Evolutionary conservation across 1,140 invertebrate genomes (phyloP), one percentile per base, ranked within the genome.

Genomic region (Leptopilina clavipes): DNA sequence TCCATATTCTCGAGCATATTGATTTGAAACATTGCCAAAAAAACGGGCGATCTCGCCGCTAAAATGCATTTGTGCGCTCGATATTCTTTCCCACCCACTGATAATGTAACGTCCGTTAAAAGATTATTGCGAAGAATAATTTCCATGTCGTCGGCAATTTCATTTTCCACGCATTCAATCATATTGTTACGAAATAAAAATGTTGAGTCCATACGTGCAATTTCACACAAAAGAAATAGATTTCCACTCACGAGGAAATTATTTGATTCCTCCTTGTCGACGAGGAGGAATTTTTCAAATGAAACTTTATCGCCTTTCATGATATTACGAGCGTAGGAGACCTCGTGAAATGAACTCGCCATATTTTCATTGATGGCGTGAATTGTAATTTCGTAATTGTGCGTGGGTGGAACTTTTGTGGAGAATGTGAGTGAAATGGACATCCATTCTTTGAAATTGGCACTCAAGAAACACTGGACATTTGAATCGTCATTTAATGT

Each of bases 31-130:
- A 65, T 65, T 12, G 25, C 59, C 14, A 31, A 37, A 8, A 65
- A 65, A n/a, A 65, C 59, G 7, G 59, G 59, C 5, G 59, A 65
- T 31, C 59, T 25, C 0, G 59, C 59, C 5, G 59, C 59, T 6
- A 65, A 22, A n/a, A 65, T 22, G n/a, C 59, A 65, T 65, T 65
- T 65, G 11, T 65, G 59, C 3, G 59, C 59, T 37, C n/a, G 59
- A 31, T 31, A 31, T 31, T 65, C 59, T 31, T 65, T 65, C 1
- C 14, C 59, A 0, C 11, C 14, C 1, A 22, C 59, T n/a, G 25
- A 6, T 6, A 65, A 7, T 65, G 22, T 65, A 7, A 65, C 59
- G 5, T 65, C 59, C 3, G 59, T 65, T 12, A 65, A n/a, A 7
- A 25, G 14, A 14, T 65, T 22, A 25, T 65, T 65, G 12, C 25